Evolutionary conservation across 2,113 vertebrate genomes (phyloP).

Genomic region (Nerophis lumbriciformis): DNA sequence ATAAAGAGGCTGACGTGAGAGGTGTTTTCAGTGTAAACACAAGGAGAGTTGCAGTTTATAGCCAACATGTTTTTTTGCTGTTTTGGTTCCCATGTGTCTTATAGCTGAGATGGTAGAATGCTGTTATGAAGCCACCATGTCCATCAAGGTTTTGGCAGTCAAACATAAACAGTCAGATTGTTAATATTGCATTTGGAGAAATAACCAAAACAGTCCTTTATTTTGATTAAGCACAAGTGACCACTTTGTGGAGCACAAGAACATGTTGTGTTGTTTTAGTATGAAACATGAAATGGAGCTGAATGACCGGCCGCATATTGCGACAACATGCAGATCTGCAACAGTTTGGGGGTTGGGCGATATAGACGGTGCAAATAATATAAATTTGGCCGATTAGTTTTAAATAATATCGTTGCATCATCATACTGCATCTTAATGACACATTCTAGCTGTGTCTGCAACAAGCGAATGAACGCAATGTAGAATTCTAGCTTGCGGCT

Average conservation of each 20-base stretch:
- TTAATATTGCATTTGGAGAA: neutral
- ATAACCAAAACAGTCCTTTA: neutral
- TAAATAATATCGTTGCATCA: too few species aligned
- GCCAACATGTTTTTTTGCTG: slow-evolving; percentile 1
- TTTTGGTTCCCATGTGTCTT: slow-evolving; percentile 16
- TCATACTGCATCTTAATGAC: too few species aligned
- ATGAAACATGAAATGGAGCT: slow-evolving; percentile 12
- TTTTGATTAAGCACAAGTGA: slow-evolving; percentile 14
- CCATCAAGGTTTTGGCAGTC: neutral
- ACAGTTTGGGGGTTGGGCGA: neutral
- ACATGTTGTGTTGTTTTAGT: slow-evolving; percentile 30
- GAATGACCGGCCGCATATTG: neutral
- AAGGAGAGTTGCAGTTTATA: neutral
- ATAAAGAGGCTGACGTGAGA: neutral
- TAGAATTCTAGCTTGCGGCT: too few species aligned
- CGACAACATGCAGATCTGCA: neutral
- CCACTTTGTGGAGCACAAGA: slow-evolving; percentile 8
- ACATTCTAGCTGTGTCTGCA: too few species aligned
- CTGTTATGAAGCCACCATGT: slow-evolving; percentile 1
- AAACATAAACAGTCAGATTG: neutral
- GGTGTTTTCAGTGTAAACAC: slow-evolving; percentile 47
- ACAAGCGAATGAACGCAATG: too few species aligned
- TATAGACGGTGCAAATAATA: too few species aligned
- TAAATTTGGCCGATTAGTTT: too few species aligned
- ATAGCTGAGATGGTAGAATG: slow-evolving; percentile 3